A percentile compares a stretch with the other conserved stretches of the same genome.
Evolutionary conservation across 2,888 invertebrate genomes (phyloP).

Genomic region (Diaprepes abbreviatus): DNA sequence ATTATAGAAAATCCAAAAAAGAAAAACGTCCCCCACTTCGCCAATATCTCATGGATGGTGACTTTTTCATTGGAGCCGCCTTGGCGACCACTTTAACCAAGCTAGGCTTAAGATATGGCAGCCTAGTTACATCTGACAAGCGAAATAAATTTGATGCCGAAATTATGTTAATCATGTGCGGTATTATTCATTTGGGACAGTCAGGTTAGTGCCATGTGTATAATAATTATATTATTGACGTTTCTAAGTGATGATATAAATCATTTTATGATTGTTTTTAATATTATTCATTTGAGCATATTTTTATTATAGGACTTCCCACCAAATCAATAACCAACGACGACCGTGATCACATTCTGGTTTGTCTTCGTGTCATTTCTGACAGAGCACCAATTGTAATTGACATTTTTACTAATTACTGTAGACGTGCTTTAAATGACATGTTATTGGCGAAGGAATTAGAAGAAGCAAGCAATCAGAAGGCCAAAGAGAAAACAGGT

Average conservation of each 20-base stretch:
- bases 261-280: too few relatives aligned
- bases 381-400: conserved; percentile 78
- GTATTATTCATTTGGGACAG: conserved; percentile 88
- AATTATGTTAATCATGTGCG: conserved; percentile 90
- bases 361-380: conserved; percentile 83
- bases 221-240: too few relatives aligned
- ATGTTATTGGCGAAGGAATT: conserved; percentile 87
- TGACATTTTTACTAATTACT: conserved; percentile 80
- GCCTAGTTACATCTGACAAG: conserved; percentile 65
- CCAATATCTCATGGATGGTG: conserved; percentile 92
- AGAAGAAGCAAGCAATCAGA: conserved; percentile 75
- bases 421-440: conserved; percentile 82
- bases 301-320: conserved; percentile 69
- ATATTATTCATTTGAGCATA: too few relatives aligned
- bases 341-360: conserved; percentile 89
- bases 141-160: conserved; percentile 79
- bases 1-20: conserved; percentile 71
- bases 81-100: conserved; percentile 93
- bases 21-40: conserved; percentile 85
- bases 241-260: too few relatives aligned
- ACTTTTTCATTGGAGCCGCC: conserved; percentile 96
- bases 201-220: conserved; percentile 71
- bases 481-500: conserved; percentile 78
- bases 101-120: conserved; percentile 82
- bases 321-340: conserved; percentile 93